Evolutionary conservation across 2,797 vertebrate species (phyloP).

Genomic region (Eleutherodactylus coqui): DNA sequence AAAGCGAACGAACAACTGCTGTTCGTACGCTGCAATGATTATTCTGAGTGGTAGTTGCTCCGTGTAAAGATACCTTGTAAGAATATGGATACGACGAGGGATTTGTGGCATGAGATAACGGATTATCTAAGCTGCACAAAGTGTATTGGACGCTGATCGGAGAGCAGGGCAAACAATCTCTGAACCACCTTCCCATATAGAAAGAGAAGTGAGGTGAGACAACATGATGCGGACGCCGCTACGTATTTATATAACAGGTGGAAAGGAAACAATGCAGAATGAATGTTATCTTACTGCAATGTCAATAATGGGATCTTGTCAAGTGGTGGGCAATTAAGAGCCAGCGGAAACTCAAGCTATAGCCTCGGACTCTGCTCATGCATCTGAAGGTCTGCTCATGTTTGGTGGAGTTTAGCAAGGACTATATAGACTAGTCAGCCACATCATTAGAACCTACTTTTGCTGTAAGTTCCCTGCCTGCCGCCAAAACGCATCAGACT

Average conservation of each 20-base stretch:
- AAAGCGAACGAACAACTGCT: too few relatives aligned
- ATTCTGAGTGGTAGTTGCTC: too few relatives aligned
- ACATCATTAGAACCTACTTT: too few relatives aligned
- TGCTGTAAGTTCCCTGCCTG: too few relatives aligned
- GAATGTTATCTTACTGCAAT: neutral
- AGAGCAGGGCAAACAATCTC: neutral
- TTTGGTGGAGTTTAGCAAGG: too few relatives aligned
- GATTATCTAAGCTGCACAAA: neutral
- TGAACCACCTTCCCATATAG: neutral
- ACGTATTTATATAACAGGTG: neutral
- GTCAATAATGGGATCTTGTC: neutral
- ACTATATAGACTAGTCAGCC: too few relatives aligned
- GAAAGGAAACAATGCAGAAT: neutral
- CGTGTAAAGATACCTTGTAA: too few relatives aligned
- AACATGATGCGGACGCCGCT: neutral
- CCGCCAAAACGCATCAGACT: too few relatives aligned
- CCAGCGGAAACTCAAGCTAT: too few relatives aligned
- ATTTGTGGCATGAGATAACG: conserved; percentile 3
- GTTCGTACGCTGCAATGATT: neutral
- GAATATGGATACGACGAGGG: neutral
- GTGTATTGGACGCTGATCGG: neutral
- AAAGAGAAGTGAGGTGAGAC: neutral
- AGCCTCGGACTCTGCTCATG: too few relatives aligned
- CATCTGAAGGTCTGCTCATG: too few relatives aligned
- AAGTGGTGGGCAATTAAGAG: too few relatives aligned